Conservation (phyloP, 2,113 vertebrate genomes). For the Pandion haliaetus region DNA sequence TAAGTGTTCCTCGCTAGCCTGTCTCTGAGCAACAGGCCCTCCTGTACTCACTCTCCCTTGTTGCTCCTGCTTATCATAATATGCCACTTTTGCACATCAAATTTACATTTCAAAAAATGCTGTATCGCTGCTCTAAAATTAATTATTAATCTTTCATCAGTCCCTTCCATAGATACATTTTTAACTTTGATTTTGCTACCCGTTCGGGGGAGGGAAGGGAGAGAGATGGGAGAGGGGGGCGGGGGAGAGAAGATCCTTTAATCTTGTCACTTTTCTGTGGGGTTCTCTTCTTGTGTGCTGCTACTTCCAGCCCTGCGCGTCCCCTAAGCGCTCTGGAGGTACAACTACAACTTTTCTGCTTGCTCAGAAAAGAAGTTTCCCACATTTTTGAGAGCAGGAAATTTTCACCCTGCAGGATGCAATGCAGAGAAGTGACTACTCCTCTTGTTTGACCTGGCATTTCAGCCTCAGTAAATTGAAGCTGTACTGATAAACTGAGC, state of each 20-base stretch:
- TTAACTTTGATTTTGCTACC: constrained; percentile 74
- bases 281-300: constrained; percentile 35
- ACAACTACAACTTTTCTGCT: neutral
- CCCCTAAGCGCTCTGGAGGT: constrained; percentile 19
- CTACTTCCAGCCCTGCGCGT: neutral
- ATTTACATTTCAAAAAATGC: constrained; percentile 79
- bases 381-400: neutral
- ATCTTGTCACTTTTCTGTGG: constrained; percentile 62
- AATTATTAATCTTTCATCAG: constrained; percentile 76
- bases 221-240: neutral
- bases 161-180: constrained; percentile 70
- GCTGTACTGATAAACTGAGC: neutral
- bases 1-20: constrained; percentile 35
- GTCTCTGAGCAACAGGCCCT: constrained; percentile 60
- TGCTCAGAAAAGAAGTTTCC: neutral
- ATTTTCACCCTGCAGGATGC: neutral
- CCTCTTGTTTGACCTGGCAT: neutral
- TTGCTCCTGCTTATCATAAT: constrained; percentile 69
- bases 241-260: constrained; percentile 65
- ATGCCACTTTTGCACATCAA: constrained; percentile 64
- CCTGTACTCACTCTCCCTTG: constrained; percentile 36
- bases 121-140: constrained; percentile 69
- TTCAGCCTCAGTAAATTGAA: neutral
- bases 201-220: constrained; percentile 1
- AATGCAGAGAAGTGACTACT: neutral